phyloP scores from a whole-genome alignment of 2,888 invertebrate genomes.

The Agriopis aurantiaria region DNA sequence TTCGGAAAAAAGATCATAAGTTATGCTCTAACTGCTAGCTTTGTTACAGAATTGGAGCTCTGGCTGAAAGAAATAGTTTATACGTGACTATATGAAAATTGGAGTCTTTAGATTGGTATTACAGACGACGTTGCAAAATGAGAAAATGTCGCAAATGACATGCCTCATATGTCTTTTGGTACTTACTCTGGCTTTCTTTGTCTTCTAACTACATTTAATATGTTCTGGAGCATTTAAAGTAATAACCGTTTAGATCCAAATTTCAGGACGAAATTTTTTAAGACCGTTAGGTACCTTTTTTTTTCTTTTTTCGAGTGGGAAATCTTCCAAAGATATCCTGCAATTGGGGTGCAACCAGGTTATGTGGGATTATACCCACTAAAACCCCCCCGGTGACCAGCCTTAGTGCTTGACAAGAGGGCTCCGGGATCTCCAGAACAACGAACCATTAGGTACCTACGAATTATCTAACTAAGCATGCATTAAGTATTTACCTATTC shows the following conservation, averaged over 20 bases:
- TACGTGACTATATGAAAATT: conserved; percentile 32
- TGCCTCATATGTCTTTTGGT: neutral
- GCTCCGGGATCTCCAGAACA: too few species aligned
- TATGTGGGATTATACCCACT: too few species aligned
- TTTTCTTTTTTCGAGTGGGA: too few species aligned
- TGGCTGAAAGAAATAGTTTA: conserved; percentile 31
- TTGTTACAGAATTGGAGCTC: conserved; percentile 29
- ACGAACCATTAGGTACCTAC: neutral
- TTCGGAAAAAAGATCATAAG: conserved; percentile 27
- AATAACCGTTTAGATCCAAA: neutral
- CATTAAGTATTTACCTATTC: too few species aligned
- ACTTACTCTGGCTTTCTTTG: neutral
- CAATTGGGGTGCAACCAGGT: too few species aligned
- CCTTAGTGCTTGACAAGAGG: too few species aligned
- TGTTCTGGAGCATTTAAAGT: neutral
- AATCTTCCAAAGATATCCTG: too few species aligned
- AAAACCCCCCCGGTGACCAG: too few species aligned
- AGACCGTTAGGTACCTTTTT: neutral
- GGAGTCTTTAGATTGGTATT: conserved; percentile 16
- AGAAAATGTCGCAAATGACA: conserved; percentile 22
- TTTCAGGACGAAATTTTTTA: neutral
- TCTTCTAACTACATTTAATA: conserved; percentile 6
- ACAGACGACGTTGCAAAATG: conserved; percentile 15
- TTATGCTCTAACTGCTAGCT: conserved; percentile 33
- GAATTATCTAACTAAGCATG: neutral